Conservation (phyloP, 2,888 invertebrate species). For the Acheta domesticus region DNA sequence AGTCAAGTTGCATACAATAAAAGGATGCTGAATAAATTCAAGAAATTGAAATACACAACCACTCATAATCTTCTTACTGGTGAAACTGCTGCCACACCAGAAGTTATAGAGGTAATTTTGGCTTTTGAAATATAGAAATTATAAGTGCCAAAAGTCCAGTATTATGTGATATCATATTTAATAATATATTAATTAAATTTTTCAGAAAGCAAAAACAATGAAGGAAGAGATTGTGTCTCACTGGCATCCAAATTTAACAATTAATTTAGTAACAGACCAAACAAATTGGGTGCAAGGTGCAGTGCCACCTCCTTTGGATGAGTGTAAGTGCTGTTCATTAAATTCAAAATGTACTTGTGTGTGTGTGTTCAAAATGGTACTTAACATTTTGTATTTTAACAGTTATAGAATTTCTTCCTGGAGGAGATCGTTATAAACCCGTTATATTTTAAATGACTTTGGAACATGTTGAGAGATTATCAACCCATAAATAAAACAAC, state of each 20-base stretch:
- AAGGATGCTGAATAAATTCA: slow-evolving; percentile 85
- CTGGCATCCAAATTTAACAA: slow-evolving; percentile 98
- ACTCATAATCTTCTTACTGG: slow-evolving; percentile 95
- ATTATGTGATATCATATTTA: slow-evolving; percentile 23
- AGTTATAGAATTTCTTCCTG: slow-evolving; percentile 83
- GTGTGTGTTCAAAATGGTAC: neutral
- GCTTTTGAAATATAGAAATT: no score
- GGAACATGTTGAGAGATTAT: slow-evolving; percentile 97
- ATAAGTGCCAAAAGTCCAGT: neutral
- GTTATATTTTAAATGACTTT: slow-evolving; percentile 95
- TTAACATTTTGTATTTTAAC: slow-evolving; percentile 36
- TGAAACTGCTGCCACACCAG: slow-evolving; percentile 71
- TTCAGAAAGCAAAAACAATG: slow-evolving; percentile 68
- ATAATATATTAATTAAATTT: slow-evolving; percentile 27
- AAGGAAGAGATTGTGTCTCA: slow-evolving; percentile 90
- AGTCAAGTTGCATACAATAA: slow-evolving; percentile 68
- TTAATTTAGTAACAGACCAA: slow-evolving; percentile 93
- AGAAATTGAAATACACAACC: slow-evolving; percentile 78
- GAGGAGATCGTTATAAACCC: slow-evolving; percentile 84
- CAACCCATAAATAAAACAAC: slow-evolving; percentile 84
- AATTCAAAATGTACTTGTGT: neutral
- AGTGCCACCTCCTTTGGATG: slow-evolving; percentile 88
- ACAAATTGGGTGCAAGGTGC: slow-evolving; percentile 90
- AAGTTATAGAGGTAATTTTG: slow-evolving; percentile 56
- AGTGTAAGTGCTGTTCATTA: slow-evolving; percentile 54